Evolutionary conservation across 2,113 vertebrate genomes (phyloP), one percentile per base, ranked within the genome.

Genomic region (Passer montanus): DNA sequence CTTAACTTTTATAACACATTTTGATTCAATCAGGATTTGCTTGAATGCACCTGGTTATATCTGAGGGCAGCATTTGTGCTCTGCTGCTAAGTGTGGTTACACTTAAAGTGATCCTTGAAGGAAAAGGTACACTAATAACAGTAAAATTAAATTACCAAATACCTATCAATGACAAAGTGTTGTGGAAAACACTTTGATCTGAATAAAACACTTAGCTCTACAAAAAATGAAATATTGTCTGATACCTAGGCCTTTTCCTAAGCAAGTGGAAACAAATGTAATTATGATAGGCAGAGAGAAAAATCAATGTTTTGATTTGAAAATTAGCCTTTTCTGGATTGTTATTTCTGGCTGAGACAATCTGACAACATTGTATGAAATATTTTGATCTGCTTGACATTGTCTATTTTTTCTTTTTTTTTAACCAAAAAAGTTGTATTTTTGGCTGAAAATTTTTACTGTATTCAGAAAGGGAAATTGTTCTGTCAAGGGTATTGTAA

Each of bases 401-500:
- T 89, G 43, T 96, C 41, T 91, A 5, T 63, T 2, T 73, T 11
- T 68, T 5, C 55, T n/a, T 1, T 10, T 6, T 7, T 31, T 41
- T 90, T 83, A 41, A 27, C 69, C 50, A 30, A 39, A 74, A 94
- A 94, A 20, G 76, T 89, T 87, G 47, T 47, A 62, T 81, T 92
- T 95, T 76, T 90, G 73, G 64, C 77, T 78, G 58, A 90, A 60
- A 41, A 15, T 52, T 84, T 95, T 87, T 90, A 70, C 90, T 91
- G 37, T 73, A 83, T 93, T 70, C 75, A 95, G 93, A 90, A 95
- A 90, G 78, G 87, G 91, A 95, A 97, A 90, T 89, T 74, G 80
- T 89, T 91, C 82, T 63, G 67, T 91, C 91, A 85, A 68, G 96
- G 91, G 94, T 87, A 95, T 90, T 96, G 93, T 96, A 94, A 95